Base-by-base conservation (phyloP, 2,113 vertebrate species). In the Psittacus erithacus region DNA sequence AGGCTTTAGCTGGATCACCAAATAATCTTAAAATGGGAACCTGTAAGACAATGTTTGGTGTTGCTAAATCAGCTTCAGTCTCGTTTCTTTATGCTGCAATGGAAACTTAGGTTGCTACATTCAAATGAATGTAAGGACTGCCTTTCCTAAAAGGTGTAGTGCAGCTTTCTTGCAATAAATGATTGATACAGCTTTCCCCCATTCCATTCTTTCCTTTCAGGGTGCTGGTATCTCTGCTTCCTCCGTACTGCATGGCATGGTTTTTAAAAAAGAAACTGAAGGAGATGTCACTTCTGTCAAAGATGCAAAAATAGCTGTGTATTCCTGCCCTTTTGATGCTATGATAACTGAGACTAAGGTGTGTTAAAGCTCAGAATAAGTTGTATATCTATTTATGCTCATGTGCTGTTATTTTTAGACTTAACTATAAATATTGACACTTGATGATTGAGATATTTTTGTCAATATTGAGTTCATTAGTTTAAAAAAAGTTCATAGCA, bases 291-390 rank as follows among this genome's bases (percentile, higher is more conserved):
- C 98, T 81, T 99, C 99, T 86, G 98, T 99, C 81, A 99, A 99
- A 98, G 99, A 99, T 38, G 99, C 99, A 79, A 99, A 99, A 98
- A 99, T 99, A 71, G 99, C 98, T 1, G 97, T 99, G 29, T 99
- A 98, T 95, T 99, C 99, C 65, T 99, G 99, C 97, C 99, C 99
- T 77, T 99, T 99, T 93, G 99, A 99, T 98, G 98, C 98, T 95
- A 99, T 97, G 98, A 98, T 99, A 95, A 99, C 99, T 73, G 99
- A 99, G 97, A 99, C 99, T 63, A 99, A 99, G 98, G 99, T 99
- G 98, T 87, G 94, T 91, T 65, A 69, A 67, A 64, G 86, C 83
- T 92, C 65, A 69, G 57, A 94, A 84, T 90, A 93, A 93, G 35
- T 89, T 68, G 33, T 13, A 10, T 82, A 67, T 17, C 69, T 95